Percentiles rank a stretch among this genome's conserved stretches.
Conservation (phyloP, 2,888 invertebrate genomes). For the Mesorhabditis belari region DNA sequence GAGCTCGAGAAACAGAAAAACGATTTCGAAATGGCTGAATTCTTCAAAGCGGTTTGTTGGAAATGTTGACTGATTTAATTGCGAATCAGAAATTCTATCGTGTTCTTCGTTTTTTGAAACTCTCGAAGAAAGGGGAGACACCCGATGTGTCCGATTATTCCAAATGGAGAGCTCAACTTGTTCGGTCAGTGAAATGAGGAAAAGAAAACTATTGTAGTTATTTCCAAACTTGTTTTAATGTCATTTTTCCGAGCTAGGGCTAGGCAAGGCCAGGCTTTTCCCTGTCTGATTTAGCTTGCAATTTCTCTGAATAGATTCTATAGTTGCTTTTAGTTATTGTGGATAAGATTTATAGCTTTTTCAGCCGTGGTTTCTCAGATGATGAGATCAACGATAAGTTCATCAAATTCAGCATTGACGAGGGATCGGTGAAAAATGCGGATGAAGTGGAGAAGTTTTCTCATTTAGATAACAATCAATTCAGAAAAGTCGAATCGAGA, state of each 20-base stretch:
- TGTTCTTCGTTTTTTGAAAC: slow-evolving; percentile 3
- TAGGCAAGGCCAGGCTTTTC: no score
- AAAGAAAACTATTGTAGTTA: no score
- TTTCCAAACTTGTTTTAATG: no score
- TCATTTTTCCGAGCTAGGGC: no score
- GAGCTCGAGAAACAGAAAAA: slow-evolving; percentile 62
- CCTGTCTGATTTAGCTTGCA: not conserved
- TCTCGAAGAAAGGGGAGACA: not conserved
- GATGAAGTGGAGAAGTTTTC: not conserved
- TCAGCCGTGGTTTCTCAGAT: slow-evolving; percentile 63
- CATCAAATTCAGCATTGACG: slow-evolving; percentile 61
- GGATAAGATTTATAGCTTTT: no score
- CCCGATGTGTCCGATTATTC: not conserved
- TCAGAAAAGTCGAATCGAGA: slow-evolving; percentile 3
- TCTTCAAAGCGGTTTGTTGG: slow-evolving; percentile 1
- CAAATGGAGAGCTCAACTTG: slow-evolving; percentile 2
- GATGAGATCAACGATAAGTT: slow-evolving; percentile 67
- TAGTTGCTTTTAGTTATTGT: not conserved
- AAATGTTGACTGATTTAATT: not conserved
- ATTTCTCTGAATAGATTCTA: not conserved
- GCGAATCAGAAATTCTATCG: slow-evolving; percentile 6
- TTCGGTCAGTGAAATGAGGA: not conserved
- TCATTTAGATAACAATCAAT: no score
- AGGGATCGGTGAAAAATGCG: slow-evolving; percentile 9
- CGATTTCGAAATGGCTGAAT: slow-evolving; percentile 23